These are phyloP conservation scores for Lepus americanus DNA, from an alignment of 2,113 vertebrate genomes.

Conservation along the genomic window DNA sequence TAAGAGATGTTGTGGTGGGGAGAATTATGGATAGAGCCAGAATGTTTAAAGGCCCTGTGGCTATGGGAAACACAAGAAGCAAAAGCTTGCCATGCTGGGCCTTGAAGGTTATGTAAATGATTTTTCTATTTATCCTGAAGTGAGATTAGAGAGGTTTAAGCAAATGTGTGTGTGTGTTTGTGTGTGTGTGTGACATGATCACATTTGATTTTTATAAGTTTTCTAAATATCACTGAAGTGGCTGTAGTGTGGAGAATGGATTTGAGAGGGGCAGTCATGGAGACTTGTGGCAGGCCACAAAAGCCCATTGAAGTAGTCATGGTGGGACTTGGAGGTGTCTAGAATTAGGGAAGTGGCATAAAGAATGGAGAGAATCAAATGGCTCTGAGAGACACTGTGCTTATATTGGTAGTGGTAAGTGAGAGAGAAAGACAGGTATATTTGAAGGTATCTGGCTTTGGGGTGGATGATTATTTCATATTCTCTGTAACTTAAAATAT, in stretches of 20 bases:
- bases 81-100: not conserved
- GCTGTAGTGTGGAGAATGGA: not conserved
- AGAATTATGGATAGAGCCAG: not conserved
- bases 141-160: not conserved
- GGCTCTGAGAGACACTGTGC: not conserved
- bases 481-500: not conserved
- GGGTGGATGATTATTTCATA: not conserved
- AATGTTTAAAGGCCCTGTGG: not conserved
- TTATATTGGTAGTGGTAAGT: not conserved
- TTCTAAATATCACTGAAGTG: not conserved
- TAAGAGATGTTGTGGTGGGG: not conserved
- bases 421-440: not conserved
- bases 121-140: not conserved
- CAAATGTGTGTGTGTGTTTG: not conserved
- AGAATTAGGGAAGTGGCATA: not conserved
- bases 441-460: not conserved
- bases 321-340: not conserved
- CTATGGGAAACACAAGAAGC: not conserved
- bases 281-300: not conserved
- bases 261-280: not conserved
- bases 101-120: not conserved
- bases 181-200: not conserved
- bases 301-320: not conserved
- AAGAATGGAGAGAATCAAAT: not conserved
- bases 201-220: not conserved